A percentile compares a stretch with the other conserved stretches of the same genome.
Conservation (phyloP, 2,888 invertebrate species). For the Dichetophora obliterata region DNA sequence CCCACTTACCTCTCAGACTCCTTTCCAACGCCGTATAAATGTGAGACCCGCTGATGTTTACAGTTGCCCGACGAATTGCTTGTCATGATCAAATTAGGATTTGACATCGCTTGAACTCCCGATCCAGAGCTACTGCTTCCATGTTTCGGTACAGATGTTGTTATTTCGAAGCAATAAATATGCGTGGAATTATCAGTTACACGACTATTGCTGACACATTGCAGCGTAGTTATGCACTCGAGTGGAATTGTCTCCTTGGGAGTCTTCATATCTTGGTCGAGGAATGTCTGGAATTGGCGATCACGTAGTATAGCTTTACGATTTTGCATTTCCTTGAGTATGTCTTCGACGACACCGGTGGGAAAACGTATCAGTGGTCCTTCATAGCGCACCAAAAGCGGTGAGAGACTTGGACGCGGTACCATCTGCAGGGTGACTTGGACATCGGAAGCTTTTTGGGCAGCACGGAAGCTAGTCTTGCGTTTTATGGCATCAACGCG, state of each 20-base stretch:
- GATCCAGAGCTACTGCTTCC: slow-evolving; percentile 37
- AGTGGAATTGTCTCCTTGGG: slow-evolving; percentile 80
- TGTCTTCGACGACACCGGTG: slow-evolving; percentile 77
- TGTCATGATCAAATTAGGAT: slow-evolving; percentile 67
- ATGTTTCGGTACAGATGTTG: slow-evolving; percentile 66
- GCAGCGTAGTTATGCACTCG: slow-evolving; percentile 71
- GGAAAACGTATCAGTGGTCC: slow-evolving; percentile 68
- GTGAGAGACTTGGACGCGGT: slow-evolving; percentile 66
- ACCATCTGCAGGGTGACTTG: slow-evolving; percentile 67
- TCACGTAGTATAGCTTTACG: slow-evolving; percentile 80
- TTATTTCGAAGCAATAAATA: slow-evolving; percentile 69
- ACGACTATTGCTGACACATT: slow-evolving; percentile 69
- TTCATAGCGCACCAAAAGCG: slow-evolving; percentile 65
- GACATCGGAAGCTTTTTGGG: slow-evolving; percentile 56
- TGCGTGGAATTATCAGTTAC: slow-evolving; percentile 69
- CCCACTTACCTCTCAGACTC: slow-evolving; percentile 63
- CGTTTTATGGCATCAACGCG: slow-evolving; percentile 67
- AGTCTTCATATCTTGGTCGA: slow-evolving; percentile 78
- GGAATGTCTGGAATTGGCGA: slow-evolving; percentile 79
- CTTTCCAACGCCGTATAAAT: slow-evolving; percentile 69
- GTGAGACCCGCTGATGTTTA: slow-evolving; percentile 64
- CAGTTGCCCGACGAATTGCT: slow-evolving; percentile 64
- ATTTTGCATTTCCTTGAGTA: slow-evolving; percentile 82
- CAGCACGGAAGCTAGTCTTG: slow-evolving; percentile 62
- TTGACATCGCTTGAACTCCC: slow-evolving; percentile 56